phyloP scores from a whole-genome alignment of 2,797 vertebrate genomes.

The Brotula barbata region DNA sequence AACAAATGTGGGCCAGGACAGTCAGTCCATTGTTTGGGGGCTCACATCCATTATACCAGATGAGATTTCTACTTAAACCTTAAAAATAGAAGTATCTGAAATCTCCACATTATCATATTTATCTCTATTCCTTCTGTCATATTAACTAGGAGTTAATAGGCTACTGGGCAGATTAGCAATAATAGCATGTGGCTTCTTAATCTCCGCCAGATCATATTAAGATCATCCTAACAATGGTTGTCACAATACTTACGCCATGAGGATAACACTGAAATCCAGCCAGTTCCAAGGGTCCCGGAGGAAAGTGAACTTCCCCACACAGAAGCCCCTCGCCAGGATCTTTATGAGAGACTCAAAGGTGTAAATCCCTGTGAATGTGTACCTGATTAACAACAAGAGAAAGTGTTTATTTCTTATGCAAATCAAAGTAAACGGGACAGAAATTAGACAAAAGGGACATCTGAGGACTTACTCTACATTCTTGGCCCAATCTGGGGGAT shows the following conservation, averaged over 20 bases:
- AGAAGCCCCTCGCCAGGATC: conserved; percentile 97
- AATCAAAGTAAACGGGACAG: background rate
- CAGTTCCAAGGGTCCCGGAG: conserved; percentile 98
- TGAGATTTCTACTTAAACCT: conserved; percentile 27
- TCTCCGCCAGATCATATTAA: conserved; percentile 50
- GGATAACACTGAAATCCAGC: conserved; percentile 98
- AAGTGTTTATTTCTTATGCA: no score
- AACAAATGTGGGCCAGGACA: conserved; percentile 37
- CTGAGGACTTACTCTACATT: conserved; percentile 96
- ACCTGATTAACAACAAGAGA: conserved; percentile 74
- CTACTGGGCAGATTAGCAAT: conserved; percentile 48
- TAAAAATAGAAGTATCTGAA: conserved; percentile 27
- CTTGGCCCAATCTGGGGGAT: conserved; percentile 96
- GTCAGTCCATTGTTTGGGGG: conserved; percentile 30
- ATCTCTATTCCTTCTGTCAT: conserved; percentile 21
- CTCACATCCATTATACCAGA: conserved; percentile 44
- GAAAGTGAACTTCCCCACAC: conserved; percentile 95
- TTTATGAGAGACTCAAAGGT: conserved; percentile 98
- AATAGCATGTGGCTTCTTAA: conserved; percentile 37
- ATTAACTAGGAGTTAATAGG: conserved; percentile 18
- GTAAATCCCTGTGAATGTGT: conserved; percentile 99
- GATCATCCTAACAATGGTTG: conserved; percentile 34
- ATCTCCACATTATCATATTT: conserved; percentile 10
- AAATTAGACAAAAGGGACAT: conserved; percentile 1
- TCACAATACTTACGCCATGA: conserved; percentile 95